Evolutionary conservation across 2,888 invertebrate species (phyloP), one percentile per base, ranked within the genome.

Genomic region (Rhaphigaster nebulosa): DNA sequence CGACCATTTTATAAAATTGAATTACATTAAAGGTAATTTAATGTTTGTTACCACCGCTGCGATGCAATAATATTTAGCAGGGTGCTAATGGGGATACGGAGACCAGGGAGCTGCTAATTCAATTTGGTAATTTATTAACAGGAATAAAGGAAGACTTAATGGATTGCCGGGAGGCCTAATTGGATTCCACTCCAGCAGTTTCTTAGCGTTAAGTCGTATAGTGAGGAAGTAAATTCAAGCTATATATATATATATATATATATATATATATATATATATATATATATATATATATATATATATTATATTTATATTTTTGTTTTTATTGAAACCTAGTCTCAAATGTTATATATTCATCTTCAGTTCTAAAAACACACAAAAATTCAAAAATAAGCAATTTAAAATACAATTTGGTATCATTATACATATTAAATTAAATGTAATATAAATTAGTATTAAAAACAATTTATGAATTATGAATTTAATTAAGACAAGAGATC

Each of bases 61-160:
- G 10, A 18, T 60, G 60, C 12, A 12, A 60, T 13, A 60, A 60
- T n/a, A 60, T 56, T 56, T 12, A 60, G 60, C 29, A 2, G 10
- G 0, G n/a, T 18, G 38, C 38, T 76, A 76, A 76, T 38, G 38
- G 8, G 5, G 8, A 76, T 38, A 38, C 70, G 23, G 38, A 10
- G 70, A 1, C 38, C 8, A 38, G 34, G 23, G n/a, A 38, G 34
- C 5, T 38, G 20, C 38, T 76, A 76, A 76, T 38, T 38, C 70
- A 76, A 76, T 76, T 76, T 76, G 18, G 15, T 34, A 76, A 76
- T 76, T 76, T 38, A 76, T 76, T 76, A 38, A 76, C 34, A 20
- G 70, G 34, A 34, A 76, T 38, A 38, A 76, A 76, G 34, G 70
- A 38, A 38, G 3, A 2, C 4, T 38, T 76, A 76, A 76, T 76